A percentile compares a stretch with the other conserved stretches of the same genome.
Conservation (phyloP, 2,113 vertebrate species). For the Hypanus sabinus region DNA sequence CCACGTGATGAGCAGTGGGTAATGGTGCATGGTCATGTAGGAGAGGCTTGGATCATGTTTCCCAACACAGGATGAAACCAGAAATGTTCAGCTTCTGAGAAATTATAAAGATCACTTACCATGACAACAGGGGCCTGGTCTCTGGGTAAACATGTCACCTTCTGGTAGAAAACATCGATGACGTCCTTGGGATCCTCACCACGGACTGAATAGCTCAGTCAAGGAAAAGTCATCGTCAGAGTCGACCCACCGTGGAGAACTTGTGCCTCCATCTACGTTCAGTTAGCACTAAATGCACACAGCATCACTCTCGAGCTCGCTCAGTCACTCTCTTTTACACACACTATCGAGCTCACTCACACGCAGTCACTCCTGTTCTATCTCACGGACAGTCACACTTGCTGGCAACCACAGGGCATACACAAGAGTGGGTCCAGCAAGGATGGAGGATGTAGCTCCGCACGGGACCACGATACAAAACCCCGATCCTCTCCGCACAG, state of each 20-base stretch:
- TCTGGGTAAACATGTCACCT: slow-evolving; percentile 64
- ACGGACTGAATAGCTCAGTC: slow-evolving; percentile 54
- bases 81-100: not conserved
- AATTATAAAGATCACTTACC: slow-evolving; percentile 54
- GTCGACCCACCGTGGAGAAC: not conserved
- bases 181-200: slow-evolving; percentile 61
- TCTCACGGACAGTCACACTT: too few relatives aligned
- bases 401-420: too few relatives aligned
- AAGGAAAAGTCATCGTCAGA: not conserved
- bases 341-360: too few relatives aligned
- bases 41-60: not conserved
- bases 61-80: not conserved
- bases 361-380: too few relatives aligned
- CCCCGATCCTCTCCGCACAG: too few relatives aligned
- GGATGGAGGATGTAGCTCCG: too few relatives aligned
- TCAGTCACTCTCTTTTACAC: too few relatives aligned
- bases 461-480: too few relatives aligned
- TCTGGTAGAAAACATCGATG: slow-evolving; percentile 65
- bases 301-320: too few relatives aligned
- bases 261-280: too few relatives aligned
- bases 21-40: not conserved
- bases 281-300: not conserved
- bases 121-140: slow-evolving; percentile 79
- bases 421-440: too few relatives aligned
- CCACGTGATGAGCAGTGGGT: too few relatives aligned